These are phyloP conservation scores for Pomatostomus ruficeps DNA, from an alignment of 2,113 vertebrate genomes.

Conservation along the genomic window DNA sequence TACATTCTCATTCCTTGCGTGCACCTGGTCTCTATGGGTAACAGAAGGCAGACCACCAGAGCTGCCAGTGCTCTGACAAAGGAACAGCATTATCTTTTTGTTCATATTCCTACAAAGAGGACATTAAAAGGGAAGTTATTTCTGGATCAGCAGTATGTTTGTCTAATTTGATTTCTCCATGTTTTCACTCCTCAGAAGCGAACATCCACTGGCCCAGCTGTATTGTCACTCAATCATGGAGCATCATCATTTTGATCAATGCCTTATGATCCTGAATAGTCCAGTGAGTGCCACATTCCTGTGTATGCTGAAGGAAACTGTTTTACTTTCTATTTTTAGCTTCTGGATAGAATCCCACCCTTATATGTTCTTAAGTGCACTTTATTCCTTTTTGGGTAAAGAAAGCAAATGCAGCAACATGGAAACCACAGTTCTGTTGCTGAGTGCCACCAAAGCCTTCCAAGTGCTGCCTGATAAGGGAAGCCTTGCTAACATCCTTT, in stretches of 20 bases:
- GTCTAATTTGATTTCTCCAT: not conserved
- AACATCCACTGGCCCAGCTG: constrained; percentile 93
- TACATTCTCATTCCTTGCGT: not conserved
- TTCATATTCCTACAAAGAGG: not conserved
- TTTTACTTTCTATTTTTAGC: constrained; percentile 59
- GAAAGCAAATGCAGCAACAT: constrained; percentile 42
- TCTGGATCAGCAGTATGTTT: not conserved
- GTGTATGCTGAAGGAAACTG: not conserved
- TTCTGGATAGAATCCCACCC: constrained; percentile 60
- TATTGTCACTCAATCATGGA: constrained; percentile 99
- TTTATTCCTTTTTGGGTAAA: constrained; percentile 72
- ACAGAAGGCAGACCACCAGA: not conserved
- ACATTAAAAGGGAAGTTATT: not conserved
- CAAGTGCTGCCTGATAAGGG: not conserved
- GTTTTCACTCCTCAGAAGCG: constrained; percentile 76
- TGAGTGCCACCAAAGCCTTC: not conserved
- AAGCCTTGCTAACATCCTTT: not conserved
- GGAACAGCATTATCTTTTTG: not conserved
- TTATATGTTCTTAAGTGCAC: constrained; percentile 53
- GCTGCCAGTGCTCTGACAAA: not conserved
- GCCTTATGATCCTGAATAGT: constrained; percentile 97
- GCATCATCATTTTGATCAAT: constrained; percentile 98
- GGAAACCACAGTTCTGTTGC: not conserved
- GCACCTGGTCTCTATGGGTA: not conserved
- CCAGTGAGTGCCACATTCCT: constrained; percentile 77